Conservation (phyloP, 2,797 vertebrate genomes). For the Tangara arthus region DNA sequence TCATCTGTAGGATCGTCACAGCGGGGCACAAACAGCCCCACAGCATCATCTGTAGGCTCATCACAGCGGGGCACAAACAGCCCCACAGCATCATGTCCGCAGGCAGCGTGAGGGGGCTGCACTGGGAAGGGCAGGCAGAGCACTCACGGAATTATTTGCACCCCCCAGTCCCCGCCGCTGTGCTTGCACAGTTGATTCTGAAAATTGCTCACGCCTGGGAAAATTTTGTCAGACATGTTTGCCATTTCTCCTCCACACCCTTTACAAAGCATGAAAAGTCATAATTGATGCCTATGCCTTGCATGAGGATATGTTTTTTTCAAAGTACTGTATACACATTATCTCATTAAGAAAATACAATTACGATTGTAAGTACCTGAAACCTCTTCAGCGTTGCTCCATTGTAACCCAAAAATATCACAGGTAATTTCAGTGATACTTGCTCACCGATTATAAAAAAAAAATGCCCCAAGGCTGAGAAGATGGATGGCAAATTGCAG, state of each 20-base stretch:
- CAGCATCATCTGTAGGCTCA: too few relatives aligned
- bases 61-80: too few relatives aligned
- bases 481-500: conserved; percentile 24
- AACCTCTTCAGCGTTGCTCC: background rate
- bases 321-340: background rate
- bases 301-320: background rate
- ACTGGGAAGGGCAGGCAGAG: background rate
- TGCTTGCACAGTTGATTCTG: background rate
- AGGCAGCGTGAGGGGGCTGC: fast-evolving
- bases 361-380: background rate
- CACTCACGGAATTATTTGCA: fast-evolving
- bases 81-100: background rate
- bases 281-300: background rate
- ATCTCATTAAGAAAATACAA: conserved; percentile 27
- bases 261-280: background rate
- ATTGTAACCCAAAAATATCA: conserved; percentile 27
- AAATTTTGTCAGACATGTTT: background rate
- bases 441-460: background rate
- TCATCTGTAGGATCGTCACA: too few relatives aligned
- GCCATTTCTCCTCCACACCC: background rate
- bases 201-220: background rate
- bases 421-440: conserved; percentile 5
- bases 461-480: background rate
- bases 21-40: too few relatives aligned
- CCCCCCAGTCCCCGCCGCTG: background rate